Evolutionary conservation across 2,113 vertebrate genomes (phyloP).

Genomic region (Pseudorasbora parva): DNA sequence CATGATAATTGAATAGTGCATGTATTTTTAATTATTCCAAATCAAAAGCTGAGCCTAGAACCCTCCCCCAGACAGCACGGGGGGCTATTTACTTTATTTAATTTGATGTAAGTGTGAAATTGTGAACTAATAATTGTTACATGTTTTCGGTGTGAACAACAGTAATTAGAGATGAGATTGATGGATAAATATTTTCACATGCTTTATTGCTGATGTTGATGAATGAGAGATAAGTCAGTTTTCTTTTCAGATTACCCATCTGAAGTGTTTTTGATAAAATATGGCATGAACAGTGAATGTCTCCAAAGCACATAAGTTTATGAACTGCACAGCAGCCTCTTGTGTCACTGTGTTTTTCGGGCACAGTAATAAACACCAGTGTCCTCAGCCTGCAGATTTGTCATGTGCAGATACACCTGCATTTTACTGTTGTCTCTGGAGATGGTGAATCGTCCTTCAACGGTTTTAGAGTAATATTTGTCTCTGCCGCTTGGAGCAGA

Average conservation of each 20-base stretch:
- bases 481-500: background rate
- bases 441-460: slow-evolving; percentile 31
- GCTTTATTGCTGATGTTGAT: background rate
- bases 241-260: background rate
- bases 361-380: slow-evolving; percentile 58
- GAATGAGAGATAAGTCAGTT: background rate
- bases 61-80: too few relatives aligned
- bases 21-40: too few relatives aligned
- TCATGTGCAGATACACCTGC: slow-evolving; percentile 25
- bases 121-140: too few relatives aligned
- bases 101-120: too few relatives aligned
- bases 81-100: too few relatives aligned
- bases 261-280: background rate
- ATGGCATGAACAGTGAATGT: background rate
- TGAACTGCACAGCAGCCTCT: background rate
- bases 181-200: background rate
- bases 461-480: background rate
- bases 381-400: slow-evolving; percentile 39
- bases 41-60: too few relatives aligned
- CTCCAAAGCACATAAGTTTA: background rate
- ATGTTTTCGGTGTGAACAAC: too few relatives aligned
- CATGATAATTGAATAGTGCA: too few relatives aligned
- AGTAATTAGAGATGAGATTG: too few relatives aligned
- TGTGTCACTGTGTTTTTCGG: slow-evolving; percentile 16
- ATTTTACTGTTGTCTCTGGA: slow-evolving; percentile 41